Evolutionary conservation across 64 coral and sea anemone species (phyloP).

Genomic region (Dendronephthya gigantea): DNA sequence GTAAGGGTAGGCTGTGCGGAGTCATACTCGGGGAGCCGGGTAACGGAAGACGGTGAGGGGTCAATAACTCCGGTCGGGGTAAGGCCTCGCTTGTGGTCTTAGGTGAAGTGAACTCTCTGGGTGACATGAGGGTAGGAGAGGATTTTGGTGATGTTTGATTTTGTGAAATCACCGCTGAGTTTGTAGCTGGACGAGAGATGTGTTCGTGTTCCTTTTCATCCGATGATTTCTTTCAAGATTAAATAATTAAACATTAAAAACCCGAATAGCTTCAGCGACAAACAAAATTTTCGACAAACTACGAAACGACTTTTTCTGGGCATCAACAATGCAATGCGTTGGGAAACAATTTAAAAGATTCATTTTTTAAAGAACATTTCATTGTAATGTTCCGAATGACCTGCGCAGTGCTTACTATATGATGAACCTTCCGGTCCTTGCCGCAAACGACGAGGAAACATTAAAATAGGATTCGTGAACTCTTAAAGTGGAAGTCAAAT

Average conservation of each 20-base stretch:
- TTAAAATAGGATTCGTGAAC: no score
- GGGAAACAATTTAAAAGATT: not conserved
- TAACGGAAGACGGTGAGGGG: not conserved
- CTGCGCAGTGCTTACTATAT: no score
- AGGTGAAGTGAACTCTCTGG: not conserved
- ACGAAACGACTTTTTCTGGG: not conserved
- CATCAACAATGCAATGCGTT: not conserved
- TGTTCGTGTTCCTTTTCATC: not conserved
- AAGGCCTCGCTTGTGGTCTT: not conserved
- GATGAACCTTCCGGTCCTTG: no score
- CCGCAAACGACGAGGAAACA: no score
- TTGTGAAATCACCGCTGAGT: not conserved
- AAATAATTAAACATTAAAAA: not conserved
- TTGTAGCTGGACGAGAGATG: not conserved
- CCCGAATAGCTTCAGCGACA: no score
- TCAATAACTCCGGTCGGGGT: not conserved
- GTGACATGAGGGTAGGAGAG: not conserved
- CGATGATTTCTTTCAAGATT: not conserved
- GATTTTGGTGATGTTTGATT: not conserved
- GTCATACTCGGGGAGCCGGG: not conserved
- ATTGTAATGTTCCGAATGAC: no score
- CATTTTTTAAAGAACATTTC: no score
- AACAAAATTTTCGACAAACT: not conserved
- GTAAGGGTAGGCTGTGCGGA: not conserved
- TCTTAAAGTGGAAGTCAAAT: no score